Conservation (phyloP, 1,140 invertebrate genomes). For the Sogatella furcifera region DNA sequence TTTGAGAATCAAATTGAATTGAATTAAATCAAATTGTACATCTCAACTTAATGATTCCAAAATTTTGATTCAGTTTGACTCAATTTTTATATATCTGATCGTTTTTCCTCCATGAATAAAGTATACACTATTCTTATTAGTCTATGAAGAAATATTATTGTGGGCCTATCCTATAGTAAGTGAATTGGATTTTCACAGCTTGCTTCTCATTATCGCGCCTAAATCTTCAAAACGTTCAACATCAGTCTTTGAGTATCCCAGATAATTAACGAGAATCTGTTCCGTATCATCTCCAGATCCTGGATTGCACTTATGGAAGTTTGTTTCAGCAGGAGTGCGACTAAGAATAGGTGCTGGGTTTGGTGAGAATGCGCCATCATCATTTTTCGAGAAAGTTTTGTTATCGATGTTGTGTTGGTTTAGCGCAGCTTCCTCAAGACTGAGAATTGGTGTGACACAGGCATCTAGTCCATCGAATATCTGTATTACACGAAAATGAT, state of each 20-base stretch:
- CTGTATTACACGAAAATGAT: background rate
- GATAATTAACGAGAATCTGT: slow-evolving; percentile 42
- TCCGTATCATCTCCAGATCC: slow-evolving; percentile 46
- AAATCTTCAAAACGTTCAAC: slow-evolving; percentile 14
- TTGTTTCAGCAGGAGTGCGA: slow-evolving; percentile 49
- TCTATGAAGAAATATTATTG: no score
- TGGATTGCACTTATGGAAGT: slow-evolving; percentile 30
- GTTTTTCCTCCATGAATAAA: no score
- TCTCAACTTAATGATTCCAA: no score
- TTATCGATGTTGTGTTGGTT: slow-evolving; percentile 47
- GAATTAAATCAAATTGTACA: no score
- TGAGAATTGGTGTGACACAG: slow-evolving; percentile 89
- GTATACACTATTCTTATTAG: no score
- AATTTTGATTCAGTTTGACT: no score
- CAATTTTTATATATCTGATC: no score
- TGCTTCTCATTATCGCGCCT: background rate
- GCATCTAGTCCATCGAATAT: slow-evolving; percentile 82
- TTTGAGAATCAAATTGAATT: no score
- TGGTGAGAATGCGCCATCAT: slow-evolving; percentile 40
- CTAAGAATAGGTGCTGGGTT: slow-evolving; percentile 58
- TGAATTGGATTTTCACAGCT: background rate
- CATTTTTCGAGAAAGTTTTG: background rate
- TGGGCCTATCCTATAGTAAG: no score
- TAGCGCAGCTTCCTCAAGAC: slow-evolving; percentile 52
- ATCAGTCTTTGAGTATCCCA: slow-evolving; percentile 34